phyloP scores from a whole-genome alignment of 2,113 vertebrate genomes.

The Burhinus bistriatus region DNA sequence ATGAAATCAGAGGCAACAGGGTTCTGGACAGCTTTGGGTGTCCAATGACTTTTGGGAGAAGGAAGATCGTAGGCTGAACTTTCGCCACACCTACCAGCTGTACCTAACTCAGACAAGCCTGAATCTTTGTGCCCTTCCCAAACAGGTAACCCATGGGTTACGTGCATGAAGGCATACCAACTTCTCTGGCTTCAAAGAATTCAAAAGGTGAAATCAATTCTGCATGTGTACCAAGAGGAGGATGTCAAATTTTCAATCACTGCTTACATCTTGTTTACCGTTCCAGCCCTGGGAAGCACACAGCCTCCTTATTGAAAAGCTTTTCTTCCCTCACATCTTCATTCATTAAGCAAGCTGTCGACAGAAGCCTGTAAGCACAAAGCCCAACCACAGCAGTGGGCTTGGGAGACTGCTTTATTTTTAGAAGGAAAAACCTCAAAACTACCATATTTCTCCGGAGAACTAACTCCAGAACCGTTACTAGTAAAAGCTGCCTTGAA shows the following conservation, averaged over 20 bases:
- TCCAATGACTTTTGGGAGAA: not conserved
- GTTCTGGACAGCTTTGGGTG: not conserved
- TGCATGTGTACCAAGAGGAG: not conserved
- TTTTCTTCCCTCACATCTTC: slow-evolving; percentile 33
- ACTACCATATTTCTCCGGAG: not conserved
- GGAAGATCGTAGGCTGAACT: not conserved
- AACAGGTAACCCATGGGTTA: not conserved
- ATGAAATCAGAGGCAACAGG: not conserved
- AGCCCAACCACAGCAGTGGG: not conserved
- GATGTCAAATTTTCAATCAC: not conserved
- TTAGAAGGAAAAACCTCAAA: not conserved
- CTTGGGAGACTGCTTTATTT: slow-evolving; percentile 26
- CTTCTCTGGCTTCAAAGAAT: not conserved
- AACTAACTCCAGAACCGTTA: not conserved
- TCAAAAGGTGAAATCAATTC: not conserved
- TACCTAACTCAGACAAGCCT: not conserved
- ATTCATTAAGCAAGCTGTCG: slow-evolving; percentile 36
- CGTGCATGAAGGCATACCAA: not conserved
- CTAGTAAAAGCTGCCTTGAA: slow-evolving; percentile 8
- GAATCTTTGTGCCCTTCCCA: fast-evolving
- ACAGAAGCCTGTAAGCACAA: not conserved
- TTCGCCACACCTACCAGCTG: not conserved
- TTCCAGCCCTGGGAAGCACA: slow-evolving; percentile 1
- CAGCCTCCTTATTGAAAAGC: not conserved
- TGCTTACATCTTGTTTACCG: not conserved